Conservation (phyloP, 2,113 vertebrate genomes). For the Mirza zaza region DNA sequence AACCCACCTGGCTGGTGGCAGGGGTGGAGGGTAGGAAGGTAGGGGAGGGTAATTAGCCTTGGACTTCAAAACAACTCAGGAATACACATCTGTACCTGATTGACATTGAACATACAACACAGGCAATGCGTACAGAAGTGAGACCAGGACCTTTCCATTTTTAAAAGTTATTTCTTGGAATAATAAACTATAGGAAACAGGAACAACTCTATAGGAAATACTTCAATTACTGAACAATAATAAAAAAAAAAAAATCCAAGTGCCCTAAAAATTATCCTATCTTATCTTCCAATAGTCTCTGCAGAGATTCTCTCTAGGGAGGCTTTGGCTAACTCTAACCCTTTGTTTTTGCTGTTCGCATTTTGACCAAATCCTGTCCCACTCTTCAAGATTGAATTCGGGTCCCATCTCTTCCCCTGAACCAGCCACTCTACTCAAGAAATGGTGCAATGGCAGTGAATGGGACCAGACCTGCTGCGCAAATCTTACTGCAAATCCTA, state of each 20-base stretch:
- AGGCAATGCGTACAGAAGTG: background rate
- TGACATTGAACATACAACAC: background rate
- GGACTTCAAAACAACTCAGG: background rate
- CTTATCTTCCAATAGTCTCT: background rate
- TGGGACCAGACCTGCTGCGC: background rate
- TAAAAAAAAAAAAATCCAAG: slow-evolving; percentile 26
- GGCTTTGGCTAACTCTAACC: background rate
- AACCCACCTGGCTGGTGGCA: background rate
- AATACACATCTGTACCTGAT: background rate
- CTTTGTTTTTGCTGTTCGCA: background rate
- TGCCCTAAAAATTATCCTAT: background rate
- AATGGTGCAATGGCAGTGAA: background rate
- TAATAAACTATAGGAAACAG: background rate
- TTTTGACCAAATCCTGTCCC: background rate
- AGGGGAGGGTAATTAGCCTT: background rate
- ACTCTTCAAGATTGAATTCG: background rate
- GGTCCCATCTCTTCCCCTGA: background rate
- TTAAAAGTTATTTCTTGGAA: slow-evolving; percentile 50
- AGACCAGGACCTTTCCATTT: background rate
- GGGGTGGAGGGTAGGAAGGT: background rate
- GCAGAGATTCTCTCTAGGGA: background rate
- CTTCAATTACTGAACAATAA: slow-evolving; percentile 6
- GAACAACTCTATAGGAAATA: background rate
- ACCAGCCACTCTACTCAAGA: background rate
- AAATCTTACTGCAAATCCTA: background rate